Evolutionary conservation across 1,140 invertebrate species (phyloP).

Genomic region (Ceratitis capitata): DNA sequence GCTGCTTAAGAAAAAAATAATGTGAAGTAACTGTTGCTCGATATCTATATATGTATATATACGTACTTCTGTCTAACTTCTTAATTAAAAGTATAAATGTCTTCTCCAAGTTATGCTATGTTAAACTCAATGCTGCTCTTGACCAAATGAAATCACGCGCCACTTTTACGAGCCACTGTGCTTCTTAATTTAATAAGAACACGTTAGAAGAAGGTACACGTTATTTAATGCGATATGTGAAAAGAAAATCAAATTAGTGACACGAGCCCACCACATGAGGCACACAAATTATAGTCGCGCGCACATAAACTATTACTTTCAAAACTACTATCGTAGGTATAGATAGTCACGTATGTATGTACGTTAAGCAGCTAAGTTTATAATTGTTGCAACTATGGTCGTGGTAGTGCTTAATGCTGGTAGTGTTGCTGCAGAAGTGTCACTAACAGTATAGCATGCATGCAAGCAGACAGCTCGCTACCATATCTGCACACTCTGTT

Average conservation of each 20-base stretch:
- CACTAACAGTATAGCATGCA: not conserved
- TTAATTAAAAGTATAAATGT: too few relatives aligned
- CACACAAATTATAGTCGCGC: not conserved
- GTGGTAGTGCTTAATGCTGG: not conserved
- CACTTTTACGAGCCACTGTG: not conserved
- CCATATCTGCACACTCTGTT: not conserved
- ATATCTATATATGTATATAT: too few relatives aligned
- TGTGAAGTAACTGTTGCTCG: too few relatives aligned
- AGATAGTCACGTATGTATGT: too few relatives aligned
- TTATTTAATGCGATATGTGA: not conserved
- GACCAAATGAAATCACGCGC: not conserved
- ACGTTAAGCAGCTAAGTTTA: not conserved
- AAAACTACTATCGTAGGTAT: too few relatives aligned
- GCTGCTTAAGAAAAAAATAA: not conserved
- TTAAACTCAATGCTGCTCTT: not conserved
- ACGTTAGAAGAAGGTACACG: not conserved
- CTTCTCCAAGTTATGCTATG: not conserved
- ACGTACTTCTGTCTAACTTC: too few relatives aligned
- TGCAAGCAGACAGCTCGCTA: not conserved
- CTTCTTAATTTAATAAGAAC: constrained; percentile 16
- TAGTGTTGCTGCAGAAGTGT: not conserved
- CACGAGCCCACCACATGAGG: not conserved
- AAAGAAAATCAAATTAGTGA: constrained; percentile 25
- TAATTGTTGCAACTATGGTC: not conserved
- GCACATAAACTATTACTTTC: too few relatives aligned